These are phyloP conservation scores for Siderastrea radians DNA, from an alignment of 92 coral and sea anemone genomes.

Conservation along the genomic window DNA sequence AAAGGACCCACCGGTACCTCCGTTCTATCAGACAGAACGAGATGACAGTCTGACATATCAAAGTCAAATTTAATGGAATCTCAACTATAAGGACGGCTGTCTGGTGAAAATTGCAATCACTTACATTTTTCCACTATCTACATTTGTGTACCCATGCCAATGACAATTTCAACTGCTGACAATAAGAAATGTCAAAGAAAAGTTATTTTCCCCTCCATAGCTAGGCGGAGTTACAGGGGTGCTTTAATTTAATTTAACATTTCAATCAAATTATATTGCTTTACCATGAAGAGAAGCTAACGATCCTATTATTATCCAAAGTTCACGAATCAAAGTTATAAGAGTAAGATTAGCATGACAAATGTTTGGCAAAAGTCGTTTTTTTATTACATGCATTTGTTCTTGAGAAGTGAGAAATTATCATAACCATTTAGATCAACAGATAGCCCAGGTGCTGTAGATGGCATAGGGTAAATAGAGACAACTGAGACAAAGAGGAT, in stretches of 20 bases:
- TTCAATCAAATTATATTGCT: too few relatives aligned
- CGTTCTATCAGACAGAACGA: background rate
- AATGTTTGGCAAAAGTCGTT: background rate
- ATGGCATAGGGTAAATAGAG: background rate
- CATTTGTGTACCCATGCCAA: too few relatives aligned
- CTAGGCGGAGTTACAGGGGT: background rate
- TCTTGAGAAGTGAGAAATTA: background rate
- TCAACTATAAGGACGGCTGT: too few relatives aligned
- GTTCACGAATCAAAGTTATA: too few relatives aligned
- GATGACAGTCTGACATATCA: background rate
- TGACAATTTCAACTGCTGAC: too few relatives aligned
- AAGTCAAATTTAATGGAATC: too few relatives aligned
- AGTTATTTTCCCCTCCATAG: too few relatives aligned
- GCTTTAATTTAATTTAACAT: background rate
- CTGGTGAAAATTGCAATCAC: too few relatives aligned
- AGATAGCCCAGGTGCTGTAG: constrained; percentile 6
- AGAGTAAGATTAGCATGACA: background rate
- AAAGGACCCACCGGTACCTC: background rate
- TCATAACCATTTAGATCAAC: background rate
- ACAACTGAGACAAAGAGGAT: background rate
- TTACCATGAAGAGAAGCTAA: too few relatives aligned
- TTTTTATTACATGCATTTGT: background rate
- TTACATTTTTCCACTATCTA: too few relatives aligned
- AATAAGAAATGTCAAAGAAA: too few relatives aligned
- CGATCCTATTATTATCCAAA: too few relatives aligned